A percentile compares a stretch with the other conserved stretches of the same genome.
Conservation (phyloP, 2,113 vertebrate genomes). For the Tretioscincus oriximinensis region DNA sequence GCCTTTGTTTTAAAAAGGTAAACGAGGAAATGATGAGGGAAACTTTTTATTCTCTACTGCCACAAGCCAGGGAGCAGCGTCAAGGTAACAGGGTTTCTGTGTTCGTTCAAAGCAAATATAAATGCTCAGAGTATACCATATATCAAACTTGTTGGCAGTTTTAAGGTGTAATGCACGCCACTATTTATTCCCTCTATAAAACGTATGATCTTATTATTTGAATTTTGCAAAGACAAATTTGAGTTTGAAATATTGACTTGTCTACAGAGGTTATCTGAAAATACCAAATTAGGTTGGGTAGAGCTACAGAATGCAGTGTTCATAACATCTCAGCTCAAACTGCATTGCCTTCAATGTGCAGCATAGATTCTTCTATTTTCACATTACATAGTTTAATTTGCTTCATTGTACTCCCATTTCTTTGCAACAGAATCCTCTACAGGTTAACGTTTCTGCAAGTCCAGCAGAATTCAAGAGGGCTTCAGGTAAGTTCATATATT, state of each 20-base stretch:
- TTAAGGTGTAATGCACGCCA: not conserved
- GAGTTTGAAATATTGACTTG: not conserved
- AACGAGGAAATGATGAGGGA: not conserved
- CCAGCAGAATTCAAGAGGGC: too few relatives aligned
- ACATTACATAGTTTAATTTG: too few relatives aligned
- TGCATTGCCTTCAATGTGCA: too few relatives aligned
- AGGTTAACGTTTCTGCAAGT: too few relatives aligned
- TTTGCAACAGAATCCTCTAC: too few relatives aligned
- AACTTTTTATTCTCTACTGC: not conserved
- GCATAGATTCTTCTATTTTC: too few relatives aligned
- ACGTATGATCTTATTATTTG: not conserved
- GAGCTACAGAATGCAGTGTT: not conserved
- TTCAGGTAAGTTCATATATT: too few relatives aligned
- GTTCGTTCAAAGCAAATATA: not conserved
- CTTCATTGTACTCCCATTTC: too few relatives aligned
- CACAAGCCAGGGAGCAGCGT: not conserved
- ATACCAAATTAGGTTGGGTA: too few relatives aligned
- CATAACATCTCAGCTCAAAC: too few relatives aligned
- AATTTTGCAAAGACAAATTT: not conserved
- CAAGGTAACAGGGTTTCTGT: slow-evolving; percentile 3
- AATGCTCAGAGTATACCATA: too few relatives aligned
- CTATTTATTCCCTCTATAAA: not conserved
- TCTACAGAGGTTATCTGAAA: not conserved
- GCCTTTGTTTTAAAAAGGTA: not conserved
- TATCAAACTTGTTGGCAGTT: not conserved